A percentile compares a stretch with the other conserved stretches of the same genome.
phyloP scores from a whole-genome alignment of 2,797 vertebrate genomes.

The Rhinella marina region DNA sequence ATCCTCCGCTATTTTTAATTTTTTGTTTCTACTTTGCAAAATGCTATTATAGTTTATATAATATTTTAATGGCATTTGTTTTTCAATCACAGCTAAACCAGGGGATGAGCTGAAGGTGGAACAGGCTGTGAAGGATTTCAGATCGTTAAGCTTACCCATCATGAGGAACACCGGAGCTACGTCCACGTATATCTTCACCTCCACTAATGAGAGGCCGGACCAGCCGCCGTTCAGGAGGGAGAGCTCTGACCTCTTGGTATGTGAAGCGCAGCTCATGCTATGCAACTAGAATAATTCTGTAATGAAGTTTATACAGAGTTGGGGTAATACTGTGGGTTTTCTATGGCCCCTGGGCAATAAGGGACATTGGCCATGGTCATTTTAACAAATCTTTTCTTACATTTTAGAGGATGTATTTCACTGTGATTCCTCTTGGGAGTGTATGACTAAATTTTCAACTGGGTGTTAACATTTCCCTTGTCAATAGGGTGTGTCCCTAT shows the following conservation, averaged over 20 bases:
- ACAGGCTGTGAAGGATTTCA: slow-evolving; percentile 83
- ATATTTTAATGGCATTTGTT: not conserved
- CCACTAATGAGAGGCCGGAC: slow-evolving; percentile 70
- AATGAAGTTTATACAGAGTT: not conserved
- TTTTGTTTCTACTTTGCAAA: not conserved
- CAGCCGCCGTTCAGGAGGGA: slow-evolving; percentile 64
- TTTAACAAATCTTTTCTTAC: not conserved
- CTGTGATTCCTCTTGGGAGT: not conserved
- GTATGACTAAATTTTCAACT: not conserved
- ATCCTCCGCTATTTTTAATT: too few species aligned
- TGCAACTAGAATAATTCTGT: not conserved
- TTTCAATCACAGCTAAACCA: slow-evolving; percentile 78
- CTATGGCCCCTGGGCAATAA: too few species aligned
- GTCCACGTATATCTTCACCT: slow-evolving; percentile 76
- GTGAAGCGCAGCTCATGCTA: not conserved
- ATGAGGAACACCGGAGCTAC: slow-evolving; percentile 74
- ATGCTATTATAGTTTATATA: too few species aligned
- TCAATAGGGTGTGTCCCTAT: not conserved
- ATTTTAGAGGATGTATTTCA: too few species aligned
- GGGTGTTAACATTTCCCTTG: not conserved
- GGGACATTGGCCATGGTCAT: not conserved
- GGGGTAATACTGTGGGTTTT: not conserved
- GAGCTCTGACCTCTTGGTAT: slow-evolving; percentile 72
- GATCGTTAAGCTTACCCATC: slow-evolving; percentile 85
- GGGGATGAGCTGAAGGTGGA: slow-evolving; percentile 91